Base-by-base conservation (phyloP, 2,888 invertebrate species). In the Eupithecia centaureata region DNA sequence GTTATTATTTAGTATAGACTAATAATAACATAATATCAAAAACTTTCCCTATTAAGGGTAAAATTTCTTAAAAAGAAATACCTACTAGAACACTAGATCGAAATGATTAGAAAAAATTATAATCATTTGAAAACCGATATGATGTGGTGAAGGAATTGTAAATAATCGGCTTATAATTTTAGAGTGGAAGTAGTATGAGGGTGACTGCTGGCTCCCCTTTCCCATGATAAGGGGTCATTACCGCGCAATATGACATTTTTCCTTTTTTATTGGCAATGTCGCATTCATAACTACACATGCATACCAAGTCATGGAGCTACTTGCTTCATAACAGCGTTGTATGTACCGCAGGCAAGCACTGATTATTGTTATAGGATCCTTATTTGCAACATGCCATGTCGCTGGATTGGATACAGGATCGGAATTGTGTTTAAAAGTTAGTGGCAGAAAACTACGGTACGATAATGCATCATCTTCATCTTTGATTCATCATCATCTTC, bases 211-310 rank as follows among this genome's bases (percentile, higher is more conserved):
- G 42, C 25, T 61, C 66, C 56, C 70, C 65, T 63, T 33, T 61
- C 66, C 60, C 66, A 64, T 68, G 75, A 73, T 73, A 75, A 73
- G 52, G 68, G 70, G 70, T 74, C 73, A 70, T 76, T 76, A 74
- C 64, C 72, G 62, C 65, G 61, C 63, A 58, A 65, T 70, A 67
- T 67, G 65, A 47, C 61, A 68, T 65, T 65, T 25, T 70, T 67
- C 67, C 67, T 58, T 65, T 70, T 61, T 65, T 72, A 72, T 73
- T 59, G 71, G 59, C 30, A 33, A 58, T 63, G 65, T 54, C 59
- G 47, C 61, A 64, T 32, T 28, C 32, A 18, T 56, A 5, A 7
- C n/a, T 10, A 30, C 30, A 28, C 30, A 30, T 30, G 28, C 57
- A 57, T 32, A 30, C 56, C 18, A 10, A 30, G 57, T 32, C 57